A percentile compares a stretch with the other conserved stretches of the same genome.
Conservation (phyloP, 2,888 invertebrate genomes). For the Gari tellinella region DNA sequence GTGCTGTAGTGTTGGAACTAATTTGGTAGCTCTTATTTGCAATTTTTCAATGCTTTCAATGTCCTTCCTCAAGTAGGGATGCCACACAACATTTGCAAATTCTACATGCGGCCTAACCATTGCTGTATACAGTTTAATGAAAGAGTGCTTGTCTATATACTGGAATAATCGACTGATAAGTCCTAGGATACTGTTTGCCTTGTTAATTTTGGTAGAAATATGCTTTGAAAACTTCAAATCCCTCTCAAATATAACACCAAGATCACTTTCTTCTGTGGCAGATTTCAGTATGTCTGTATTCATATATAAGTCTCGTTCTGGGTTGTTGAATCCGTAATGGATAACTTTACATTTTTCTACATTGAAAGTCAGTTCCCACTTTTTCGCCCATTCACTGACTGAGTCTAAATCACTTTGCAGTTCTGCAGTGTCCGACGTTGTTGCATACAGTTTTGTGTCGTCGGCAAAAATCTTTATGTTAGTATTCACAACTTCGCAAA, state of each 20-base stretch:
- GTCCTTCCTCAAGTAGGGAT: background rate
- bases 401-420: conserved; percentile 2
- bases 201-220: conserved; percentile 10
- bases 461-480: conserved; percentile 8
- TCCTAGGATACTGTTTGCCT: background rate
- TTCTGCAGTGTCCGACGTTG: background rate
- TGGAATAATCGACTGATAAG: background rate
- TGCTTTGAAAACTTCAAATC: conserved; percentile 25
- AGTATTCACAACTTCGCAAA: background rate
- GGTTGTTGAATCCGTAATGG: background rate
- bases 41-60: background rate
- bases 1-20: background rate
- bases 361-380: conserved; percentile 20
- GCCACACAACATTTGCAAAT: background rate
- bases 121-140: background rate
- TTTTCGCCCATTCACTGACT: conserved; percentile 4
- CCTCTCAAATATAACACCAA: conserved; percentile 23
- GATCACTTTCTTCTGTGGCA: background rate
- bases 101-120: background rate
- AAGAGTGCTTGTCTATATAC: background rate
- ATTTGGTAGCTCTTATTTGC: background rate
- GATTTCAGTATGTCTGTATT: background rate
- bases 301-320: background rate
- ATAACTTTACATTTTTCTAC: conserved; percentile 16
- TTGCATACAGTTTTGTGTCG: conserved; percentile 7